Conservation (phyloP, 2,797 vertebrate genomes). For the Danionella dracula region DNA sequence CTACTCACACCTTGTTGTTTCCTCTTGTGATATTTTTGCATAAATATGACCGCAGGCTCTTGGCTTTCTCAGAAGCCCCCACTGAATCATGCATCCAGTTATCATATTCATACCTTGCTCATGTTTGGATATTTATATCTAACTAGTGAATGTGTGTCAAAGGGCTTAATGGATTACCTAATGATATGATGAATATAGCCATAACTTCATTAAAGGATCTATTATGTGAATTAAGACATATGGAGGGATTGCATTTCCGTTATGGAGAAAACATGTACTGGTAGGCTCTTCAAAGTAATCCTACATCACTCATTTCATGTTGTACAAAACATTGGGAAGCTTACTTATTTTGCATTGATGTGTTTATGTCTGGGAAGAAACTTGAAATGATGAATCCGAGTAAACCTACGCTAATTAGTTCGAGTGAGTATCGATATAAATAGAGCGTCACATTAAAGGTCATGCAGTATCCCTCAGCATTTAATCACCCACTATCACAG, state of each 20-base stretch:
- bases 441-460: no score
- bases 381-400: slow-evolving; percentile 32
- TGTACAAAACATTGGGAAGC: no score
- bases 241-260: slow-evolving; percentile 15
- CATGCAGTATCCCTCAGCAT: no score
- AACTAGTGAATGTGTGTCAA: slow-evolving; percentile 34
- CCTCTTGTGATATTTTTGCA: slow-evolving; percentile 47
- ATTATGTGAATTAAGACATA: slow-evolving; percentile 41
- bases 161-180: slow-evolving; percentile 21
- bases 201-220: slow-evolving; percentile 51
- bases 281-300: no score
- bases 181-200: slow-evolving; percentile 40
- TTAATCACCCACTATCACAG: no score
- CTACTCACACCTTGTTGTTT: slow-evolving; percentile 49
- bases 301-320: no score
- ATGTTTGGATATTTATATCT: slow-evolving; percentile 21
- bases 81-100: slow-evolving; percentile 41
- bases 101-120: slow-evolving; percentile 38
- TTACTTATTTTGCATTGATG: no score
- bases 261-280: no score
- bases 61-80: slow-evolving; percentile 34
- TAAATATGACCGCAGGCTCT: slow-evolving; percentile 49
- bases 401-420: slow-evolving; percentile 1
- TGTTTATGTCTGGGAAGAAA: slow-evolving; percentile 34
- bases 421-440: not conserved